Conservation (phyloP, 1,140 invertebrate species). For the Caenorhabditis remanei region DNA sequence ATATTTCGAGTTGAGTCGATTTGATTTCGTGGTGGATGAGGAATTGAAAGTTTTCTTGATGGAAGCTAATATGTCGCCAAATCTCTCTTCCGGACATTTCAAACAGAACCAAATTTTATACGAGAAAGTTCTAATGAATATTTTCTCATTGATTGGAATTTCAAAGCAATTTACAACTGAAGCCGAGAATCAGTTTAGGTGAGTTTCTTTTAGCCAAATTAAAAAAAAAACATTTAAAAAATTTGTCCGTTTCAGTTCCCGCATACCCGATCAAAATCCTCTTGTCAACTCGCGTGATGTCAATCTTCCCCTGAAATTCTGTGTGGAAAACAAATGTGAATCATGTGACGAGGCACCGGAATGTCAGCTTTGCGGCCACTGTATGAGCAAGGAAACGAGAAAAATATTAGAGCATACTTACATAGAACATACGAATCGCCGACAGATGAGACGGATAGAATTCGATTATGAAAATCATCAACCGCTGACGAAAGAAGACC, state of each 20-base stretch:
- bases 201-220: neutral
- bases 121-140: constrained; percentile 89
- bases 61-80: constrained; percentile 98
- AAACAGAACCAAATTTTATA: constrained; percentile 89
- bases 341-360: constrained; percentile 73
- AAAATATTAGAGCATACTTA: constrained; percentile 83
- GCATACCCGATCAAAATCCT: constrained; percentile 76
- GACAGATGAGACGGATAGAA: constrained; percentile 84
- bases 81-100: constrained; percentile 92
- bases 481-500: constrained; percentile 68
- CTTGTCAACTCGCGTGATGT: constrained; percentile 80
- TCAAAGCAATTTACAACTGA: constrained; percentile 77
- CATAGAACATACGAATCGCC: constrained; percentile 85
- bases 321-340: constrained; percentile 71
- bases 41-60: constrained; percentile 89
- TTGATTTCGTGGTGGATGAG: constrained; percentile 92
- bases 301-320: constrained; percentile 58
- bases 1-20: constrained; percentile 93
- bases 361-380: constrained; percentile 87
- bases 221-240: constrained; percentile 25
- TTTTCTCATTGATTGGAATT: constrained; percentile 88
- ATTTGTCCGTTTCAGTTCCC: constrained; percentile 61
- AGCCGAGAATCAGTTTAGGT: constrained; percentile 36
- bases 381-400: constrained; percentile 82
- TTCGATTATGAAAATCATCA: constrained; percentile 85